Evolutionary conservation across 2,888 invertebrate genomes (phyloP).

Genomic region (Pediacus dermestoides): DNA sequence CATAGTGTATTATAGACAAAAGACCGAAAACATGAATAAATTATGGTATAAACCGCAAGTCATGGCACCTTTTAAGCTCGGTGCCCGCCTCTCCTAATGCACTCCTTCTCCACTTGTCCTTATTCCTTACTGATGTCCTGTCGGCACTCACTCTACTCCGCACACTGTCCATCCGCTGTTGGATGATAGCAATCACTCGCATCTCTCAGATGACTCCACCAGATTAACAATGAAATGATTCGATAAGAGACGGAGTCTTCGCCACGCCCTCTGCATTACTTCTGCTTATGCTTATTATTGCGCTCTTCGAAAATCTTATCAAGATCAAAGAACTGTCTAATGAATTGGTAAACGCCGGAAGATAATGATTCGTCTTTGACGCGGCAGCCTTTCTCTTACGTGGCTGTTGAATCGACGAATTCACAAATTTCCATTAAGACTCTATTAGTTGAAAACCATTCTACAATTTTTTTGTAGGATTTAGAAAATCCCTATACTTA

Average conservation of each 20-base stretch:
- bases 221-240: slow-evolving; percentile 13
- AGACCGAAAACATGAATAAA: slow-evolving; percentile 31
- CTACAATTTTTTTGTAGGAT: too few relatives aligned
- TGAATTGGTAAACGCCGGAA: slow-evolving; percentile 12
- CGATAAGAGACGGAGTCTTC: too few relatives aligned
- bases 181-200: slow-evolving; percentile 13
- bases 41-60: slow-evolving; percentile 32
- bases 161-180: slow-evolving; percentile 10
- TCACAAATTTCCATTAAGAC: too few relatives aligned
- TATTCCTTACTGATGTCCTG: too few relatives aligned
- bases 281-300: too few relatives aligned
- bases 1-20: slow-evolving; percentile 22
- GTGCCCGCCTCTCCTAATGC: slow-evolving; percentile 31
- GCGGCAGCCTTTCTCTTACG: too few relatives aligned
- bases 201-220: slow-evolving; percentile 18
- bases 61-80: slow-evolving; percentile 33
- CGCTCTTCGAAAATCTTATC: slow-evolving; percentile 13
- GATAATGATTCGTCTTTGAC: too few relatives aligned
- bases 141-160: too few relatives aligned
- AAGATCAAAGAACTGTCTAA: slow-evolving; percentile 21
- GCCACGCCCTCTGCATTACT: too few relatives aligned
- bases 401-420: too few relatives aligned
- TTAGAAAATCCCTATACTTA: too few relatives aligned
- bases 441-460: too few relatives aligned
- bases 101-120: slow-evolving; percentile 14